phyloP scores from a whole-genome alignment of 2,113 vertebrate genomes.

The Thamnophis sirtalis region DNA sequence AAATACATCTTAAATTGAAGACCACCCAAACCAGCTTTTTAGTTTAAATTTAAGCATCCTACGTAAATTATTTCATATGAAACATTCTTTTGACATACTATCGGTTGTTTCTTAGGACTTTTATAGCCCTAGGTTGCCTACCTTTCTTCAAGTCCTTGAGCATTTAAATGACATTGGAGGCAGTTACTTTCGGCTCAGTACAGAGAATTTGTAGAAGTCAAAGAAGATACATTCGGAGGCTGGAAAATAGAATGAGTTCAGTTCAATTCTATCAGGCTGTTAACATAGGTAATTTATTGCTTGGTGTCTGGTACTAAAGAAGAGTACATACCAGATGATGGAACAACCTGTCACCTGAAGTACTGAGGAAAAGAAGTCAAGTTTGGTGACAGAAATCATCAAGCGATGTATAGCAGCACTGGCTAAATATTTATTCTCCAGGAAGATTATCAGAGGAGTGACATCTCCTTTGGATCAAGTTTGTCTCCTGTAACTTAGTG shows the following conservation, averaged over 20 bases:
- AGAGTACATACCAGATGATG: too few relatives aligned
- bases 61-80: neutral
- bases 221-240: neutral
- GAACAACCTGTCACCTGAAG: neutral
- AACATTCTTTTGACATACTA: constrained; percentile 11
- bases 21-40: constrained; percentile 41
- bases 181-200: neutral
- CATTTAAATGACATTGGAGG: neutral
- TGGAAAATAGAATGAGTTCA: neutral
- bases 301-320: neutral
- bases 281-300: neutral
- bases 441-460: neutral
- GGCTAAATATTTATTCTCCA: neutral
- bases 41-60: constrained; percentile 7
- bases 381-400: neutral
- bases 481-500: neutral
- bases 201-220: neutral
- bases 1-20: constrained; percentile 59
- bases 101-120: neutral
- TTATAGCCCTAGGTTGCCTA: neutral
- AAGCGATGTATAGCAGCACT: neutral
- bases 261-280: neutral
- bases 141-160: neutral
- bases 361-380: neutral
- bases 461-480: neutral